A percentile compares a stretch with the other conserved stretches of the same genome.
phyloP scores from a whole-genome alignment of 2,888 invertebrate species.

The Thymelicus acteon region DNA sequence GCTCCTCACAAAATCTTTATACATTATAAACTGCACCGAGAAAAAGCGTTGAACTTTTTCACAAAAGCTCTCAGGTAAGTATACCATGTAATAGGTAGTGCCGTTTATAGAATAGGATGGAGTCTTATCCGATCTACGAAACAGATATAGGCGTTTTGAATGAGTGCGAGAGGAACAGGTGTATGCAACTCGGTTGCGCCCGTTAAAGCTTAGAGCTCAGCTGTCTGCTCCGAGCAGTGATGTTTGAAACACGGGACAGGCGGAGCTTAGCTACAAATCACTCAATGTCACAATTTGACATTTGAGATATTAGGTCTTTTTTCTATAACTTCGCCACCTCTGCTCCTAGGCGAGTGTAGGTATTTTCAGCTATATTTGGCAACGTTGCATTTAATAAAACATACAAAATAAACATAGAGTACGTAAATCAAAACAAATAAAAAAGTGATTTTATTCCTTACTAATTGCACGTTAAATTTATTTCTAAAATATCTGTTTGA shows the following conservation, averaged over 20 bases:
- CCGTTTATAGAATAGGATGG: slow-evolving; percentile 77
- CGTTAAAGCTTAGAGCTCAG: slow-evolving; percentile 80
- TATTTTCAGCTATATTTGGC: slow-evolving; percentile 23
- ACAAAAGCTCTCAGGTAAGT: slow-evolving; percentile 84
- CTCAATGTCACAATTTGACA: slow-evolving; percentile 86
- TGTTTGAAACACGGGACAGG: slow-evolving; percentile 86
- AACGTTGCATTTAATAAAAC: slow-evolving; percentile 23
- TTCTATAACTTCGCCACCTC: slow-evolving; percentile 82
- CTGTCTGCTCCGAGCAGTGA: slow-evolving; percentile 83
- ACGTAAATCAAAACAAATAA: slow-evolving; percentile 26
- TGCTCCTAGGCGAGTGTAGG: slow-evolving; percentile 47
- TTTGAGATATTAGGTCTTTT: slow-evolving; percentile 86
- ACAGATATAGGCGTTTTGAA: slow-evolving; percentile 57
- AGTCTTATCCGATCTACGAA: slow-evolving; percentile 70
- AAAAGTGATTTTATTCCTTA: slow-evolving; percentile 20
- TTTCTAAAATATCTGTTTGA: slow-evolving; percentile 38
- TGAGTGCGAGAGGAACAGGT: slow-evolving; percentile 67
- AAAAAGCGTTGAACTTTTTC: slow-evolving; percentile 82
- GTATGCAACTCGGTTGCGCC: slow-evolving; percentile 74
- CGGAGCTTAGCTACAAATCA: slow-evolving; percentile 86
- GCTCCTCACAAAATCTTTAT: slow-evolving; percentile 69
- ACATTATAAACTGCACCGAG: slow-evolving; percentile 70
- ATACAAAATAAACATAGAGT: too few relatives aligned
- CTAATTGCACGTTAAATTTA: slow-evolving; percentile 29
- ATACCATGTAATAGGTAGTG: slow-evolving; percentile 74